phyloP scores from a whole-genome alignment of 2,113 vertebrate species.

The Tragulus kanchil region DNA sequence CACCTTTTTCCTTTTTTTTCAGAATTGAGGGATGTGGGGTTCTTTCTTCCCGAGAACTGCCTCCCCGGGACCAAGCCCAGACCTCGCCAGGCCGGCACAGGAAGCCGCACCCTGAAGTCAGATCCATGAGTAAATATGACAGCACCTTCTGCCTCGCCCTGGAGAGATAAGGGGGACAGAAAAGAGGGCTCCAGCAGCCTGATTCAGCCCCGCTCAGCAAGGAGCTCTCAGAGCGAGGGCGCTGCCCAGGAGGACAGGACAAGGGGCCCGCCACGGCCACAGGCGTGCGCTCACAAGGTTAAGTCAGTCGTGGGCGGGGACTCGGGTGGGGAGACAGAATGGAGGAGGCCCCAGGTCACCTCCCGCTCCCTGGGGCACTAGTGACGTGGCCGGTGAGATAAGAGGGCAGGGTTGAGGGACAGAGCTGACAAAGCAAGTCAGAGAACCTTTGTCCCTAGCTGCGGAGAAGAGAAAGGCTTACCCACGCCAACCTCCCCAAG shows the following conservation, averaged over 20 bases:
- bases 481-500: not conserved
- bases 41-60: not conserved
- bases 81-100: not conserved
- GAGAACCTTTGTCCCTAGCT: not conserved
- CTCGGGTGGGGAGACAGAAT: rapidly evolving
- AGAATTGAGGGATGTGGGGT: not conserved
- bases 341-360: not conserved
- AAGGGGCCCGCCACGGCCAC: not conserved
- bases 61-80: not conserved
- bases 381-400: not conserved
- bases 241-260: not conserved
- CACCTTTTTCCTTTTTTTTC: not conserved
- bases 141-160: not conserved
- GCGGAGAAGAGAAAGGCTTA: not conserved
- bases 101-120: slow-evolving; percentile 35
- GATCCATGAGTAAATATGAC: not conserved
- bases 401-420: not conserved
- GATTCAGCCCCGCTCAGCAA: rapidly evolving
- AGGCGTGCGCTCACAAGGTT: rapidly evolving
- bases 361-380: not conserved
- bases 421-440: not conserved
- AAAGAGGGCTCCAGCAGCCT: not conserved
- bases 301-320: not conserved
- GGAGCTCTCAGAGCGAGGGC: not conserved
- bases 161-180: not conserved